phyloP scores from a whole-genome alignment of 1,140 invertebrate genomes.

The Ruditapes philippinarum region DNA sequence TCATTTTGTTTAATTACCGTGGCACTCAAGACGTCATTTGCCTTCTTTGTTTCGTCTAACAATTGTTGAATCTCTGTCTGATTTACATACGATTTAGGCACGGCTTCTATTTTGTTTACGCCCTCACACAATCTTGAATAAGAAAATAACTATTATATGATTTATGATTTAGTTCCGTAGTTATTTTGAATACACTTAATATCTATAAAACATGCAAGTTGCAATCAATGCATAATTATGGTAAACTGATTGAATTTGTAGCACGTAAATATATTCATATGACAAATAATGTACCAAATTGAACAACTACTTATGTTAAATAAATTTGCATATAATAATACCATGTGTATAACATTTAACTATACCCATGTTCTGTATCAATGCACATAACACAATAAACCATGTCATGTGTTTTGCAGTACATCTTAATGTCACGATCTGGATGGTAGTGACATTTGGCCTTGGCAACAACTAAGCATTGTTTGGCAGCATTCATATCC shows the following conservation, averaged over 20 bases:
- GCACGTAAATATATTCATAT: not conserved
- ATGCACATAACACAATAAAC: constrained; percentile 20
- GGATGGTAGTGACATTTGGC: not conserved
- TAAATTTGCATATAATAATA: not conserved
- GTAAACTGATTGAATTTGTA: not conserved
- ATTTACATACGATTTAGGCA: no score
- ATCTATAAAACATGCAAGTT: not conserved
- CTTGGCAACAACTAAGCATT: not conserved
- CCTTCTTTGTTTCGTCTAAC: not conserved
- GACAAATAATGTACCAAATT: not conserved
- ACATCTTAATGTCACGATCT: constrained; percentile 9
- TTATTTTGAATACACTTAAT: not conserved
- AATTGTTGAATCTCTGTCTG: no score
- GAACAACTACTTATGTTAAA: no score
- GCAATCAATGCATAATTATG: not conserved
- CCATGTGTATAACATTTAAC: no score
- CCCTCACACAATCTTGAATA: no score
- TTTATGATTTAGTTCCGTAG: not conserved
- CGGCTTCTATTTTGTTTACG: no score
- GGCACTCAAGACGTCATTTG: not conserved
- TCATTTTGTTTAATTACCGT: not conserved
- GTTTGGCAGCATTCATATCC: no score
- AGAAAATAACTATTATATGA: not conserved
- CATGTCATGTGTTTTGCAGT: constrained; percentile 18
- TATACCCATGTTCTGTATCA: not conserved